A percentile compares a stretch with the other conserved stretches of the same genome.
Evolutionary conservation across 2,888 invertebrate species (phyloP).

Genomic region (Pyralis farinalis): DNA sequence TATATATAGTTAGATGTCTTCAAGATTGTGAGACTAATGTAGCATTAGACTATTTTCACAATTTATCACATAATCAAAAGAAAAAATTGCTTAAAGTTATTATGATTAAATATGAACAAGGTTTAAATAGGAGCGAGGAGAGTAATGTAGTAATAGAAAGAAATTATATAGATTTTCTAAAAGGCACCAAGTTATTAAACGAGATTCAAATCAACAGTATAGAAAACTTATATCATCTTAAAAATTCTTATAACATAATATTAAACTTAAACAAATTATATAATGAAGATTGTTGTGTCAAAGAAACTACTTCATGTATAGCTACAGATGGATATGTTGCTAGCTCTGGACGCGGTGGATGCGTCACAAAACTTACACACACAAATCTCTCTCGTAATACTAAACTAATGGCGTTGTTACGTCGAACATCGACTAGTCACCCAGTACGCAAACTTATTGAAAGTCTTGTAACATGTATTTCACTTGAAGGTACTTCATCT

Average conservation of each 20-base stretch:
- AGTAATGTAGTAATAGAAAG: slow-evolving; percentile 46
- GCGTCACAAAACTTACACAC: slow-evolving; percentile 43
- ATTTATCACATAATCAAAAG: slow-evolving; percentile 44
- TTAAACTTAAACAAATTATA: slow-evolving; percentile 51
- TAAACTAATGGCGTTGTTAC: slow-evolving; percentile 41
- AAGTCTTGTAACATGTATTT: slow-evolving; percentile 32
- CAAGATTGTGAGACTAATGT: slow-evolving; percentile 55
- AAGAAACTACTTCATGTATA: slow-evolving; percentile 37
- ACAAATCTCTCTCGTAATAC: slow-evolving; percentile 37
- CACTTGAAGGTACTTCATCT: slow-evolving; percentile 18
- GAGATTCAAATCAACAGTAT: slow-evolving; percentile 44
- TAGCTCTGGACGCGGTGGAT: slow-evolving; percentile 45
- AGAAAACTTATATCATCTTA: slow-evolving; percentile 63
- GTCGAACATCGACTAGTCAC: slow-evolving; percentile 50
- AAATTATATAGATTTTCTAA: slow-evolving; percentile 71
- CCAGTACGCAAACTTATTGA: slow-evolving; percentile 54
- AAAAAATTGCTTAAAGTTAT: slow-evolving; percentile 49
- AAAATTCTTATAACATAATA: slow-evolving; percentile 54
- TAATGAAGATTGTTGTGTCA: slow-evolving; percentile 39
- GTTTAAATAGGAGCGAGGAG: slow-evolving; percentile 41
- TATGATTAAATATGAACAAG: slow-evolving; percentile 62
- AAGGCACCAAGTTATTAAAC: slow-evolving; percentile 51
- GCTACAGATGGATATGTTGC: slow-evolving; percentile 29
- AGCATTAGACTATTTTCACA: slow-evolving; percentile 57
- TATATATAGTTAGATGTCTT: slow-evolving; percentile 63